These are phyloP conservation scores for Melanophora roralis DNA, from an alignment of 2,888 invertebrate species.

Conservation along the genomic window DNA sequence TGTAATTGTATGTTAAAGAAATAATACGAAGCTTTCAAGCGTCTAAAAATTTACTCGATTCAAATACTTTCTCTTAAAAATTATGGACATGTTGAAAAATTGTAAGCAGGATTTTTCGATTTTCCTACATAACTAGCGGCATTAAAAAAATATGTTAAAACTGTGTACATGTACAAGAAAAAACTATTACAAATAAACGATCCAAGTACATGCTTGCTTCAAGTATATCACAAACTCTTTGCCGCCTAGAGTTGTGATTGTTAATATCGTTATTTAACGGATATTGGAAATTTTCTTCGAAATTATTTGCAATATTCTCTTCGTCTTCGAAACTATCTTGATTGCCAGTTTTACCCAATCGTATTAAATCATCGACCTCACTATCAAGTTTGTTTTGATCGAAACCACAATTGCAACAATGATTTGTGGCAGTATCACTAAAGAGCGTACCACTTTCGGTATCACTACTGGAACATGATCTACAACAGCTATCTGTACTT, in stretches of 20 bases:
- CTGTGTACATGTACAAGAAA: neutral
- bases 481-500: slow-evolving; percentile 62
- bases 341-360: slow-evolving; percentile 20
- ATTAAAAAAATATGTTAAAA: neutral
- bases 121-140: no score
- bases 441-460: slow-evolving; percentile 38
- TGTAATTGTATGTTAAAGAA: no score
- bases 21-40: no score
- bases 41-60: no score
- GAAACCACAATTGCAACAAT: slow-evolving; percentile 42
- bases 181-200: slow-evolving; percentile 70
- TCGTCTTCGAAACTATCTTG: slow-evolving; percentile 24
- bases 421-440: neutral
- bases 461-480: slow-evolving; percentile 62
- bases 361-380: slow-evolving; percentile 30
- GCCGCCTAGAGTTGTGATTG: slow-evolving; percentile 6
- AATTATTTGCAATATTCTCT: slow-evolving; percentile 36
- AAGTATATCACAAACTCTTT: slow-evolving; percentile 69
- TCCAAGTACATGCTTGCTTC: slow-evolving; percentile 71
- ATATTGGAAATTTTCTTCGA: slow-evolving; percentile 35
- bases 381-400: slow-evolving; percentile 30
- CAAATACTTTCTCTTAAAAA: no score
- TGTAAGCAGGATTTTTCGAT: no score
- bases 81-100: no score
- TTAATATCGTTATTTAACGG: slow-evolving; percentile 16